These are phyloP conservation scores for Cettia cetti DNA, from an alignment of 2,113 vertebrate genomes.

Conservation along the genomic window DNA sequence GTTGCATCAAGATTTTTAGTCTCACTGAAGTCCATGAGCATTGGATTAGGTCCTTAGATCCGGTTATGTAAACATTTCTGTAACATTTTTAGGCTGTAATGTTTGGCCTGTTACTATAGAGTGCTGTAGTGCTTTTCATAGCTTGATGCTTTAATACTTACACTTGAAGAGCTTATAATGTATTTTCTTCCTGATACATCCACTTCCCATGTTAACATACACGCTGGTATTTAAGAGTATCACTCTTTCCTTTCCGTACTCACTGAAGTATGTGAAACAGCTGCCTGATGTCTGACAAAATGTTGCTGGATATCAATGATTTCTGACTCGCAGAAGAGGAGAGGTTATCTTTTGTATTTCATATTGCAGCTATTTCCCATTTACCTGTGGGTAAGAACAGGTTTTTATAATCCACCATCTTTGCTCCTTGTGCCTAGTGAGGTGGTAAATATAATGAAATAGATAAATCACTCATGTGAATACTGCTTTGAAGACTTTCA, in stretches of 20 bases:
- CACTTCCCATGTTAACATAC: not conserved
- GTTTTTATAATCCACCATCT: not conserved
- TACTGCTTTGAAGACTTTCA: not conserved
- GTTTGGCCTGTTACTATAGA: conserved; percentile 25
- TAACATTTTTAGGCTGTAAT: conserved; percentile 11
- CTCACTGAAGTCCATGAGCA: not conserved
- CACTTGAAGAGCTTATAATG: not conserved
- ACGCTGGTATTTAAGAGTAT: not conserved
- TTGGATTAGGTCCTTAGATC: conserved; percentile 40
- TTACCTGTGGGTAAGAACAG: not conserved
- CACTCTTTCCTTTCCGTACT: not conserved
- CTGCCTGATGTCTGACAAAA: not conserved
- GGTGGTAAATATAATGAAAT: not conserved
- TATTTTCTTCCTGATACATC: not conserved
- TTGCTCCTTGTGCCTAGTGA: not conserved
- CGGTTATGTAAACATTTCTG: conserved; percentile 31
- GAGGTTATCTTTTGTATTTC: not conserved
- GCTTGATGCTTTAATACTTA: not conserved
- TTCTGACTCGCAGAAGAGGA: not conserved
- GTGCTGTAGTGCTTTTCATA: not conserved
- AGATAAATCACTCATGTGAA: not conserved
- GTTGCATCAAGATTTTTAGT: conserved; percentile 8
- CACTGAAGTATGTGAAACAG: not conserved
- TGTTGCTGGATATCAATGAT: not conserved
- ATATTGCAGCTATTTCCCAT: not conserved